A percentile compares a stretch with the other conserved stretches of the same genome.
Evolutionary conservation across 2,888 invertebrate genomes (phyloP).

Genomic region (Lasioglossum marginatum): DNA sequence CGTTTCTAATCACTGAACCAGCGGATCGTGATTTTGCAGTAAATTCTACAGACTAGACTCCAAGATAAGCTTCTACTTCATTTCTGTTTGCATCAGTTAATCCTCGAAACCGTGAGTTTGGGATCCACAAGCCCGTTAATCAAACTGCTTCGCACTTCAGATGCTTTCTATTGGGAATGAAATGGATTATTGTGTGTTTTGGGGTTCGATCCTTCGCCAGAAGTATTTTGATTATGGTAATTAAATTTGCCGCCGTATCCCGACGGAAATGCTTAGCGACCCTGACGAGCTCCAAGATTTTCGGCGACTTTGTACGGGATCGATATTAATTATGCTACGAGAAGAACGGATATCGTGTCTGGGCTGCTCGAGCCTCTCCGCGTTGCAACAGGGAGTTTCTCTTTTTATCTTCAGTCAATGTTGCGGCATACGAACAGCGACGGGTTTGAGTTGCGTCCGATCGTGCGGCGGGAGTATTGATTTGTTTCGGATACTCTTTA

Average conservation of each 20-base stretch:
- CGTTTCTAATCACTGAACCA: not conserved
- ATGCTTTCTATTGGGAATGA: not conserved
- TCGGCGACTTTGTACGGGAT: not conserved
- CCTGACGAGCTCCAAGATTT: not conserved
- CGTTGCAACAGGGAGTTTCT: slow-evolving; percentile 17
- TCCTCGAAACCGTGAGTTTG: not conserved
- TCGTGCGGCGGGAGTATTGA: not conserved
- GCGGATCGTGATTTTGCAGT: not conserved
- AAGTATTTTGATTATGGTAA: no score
- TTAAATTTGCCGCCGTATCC: not conserved
- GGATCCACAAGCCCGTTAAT: not conserved
- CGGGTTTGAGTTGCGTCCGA: not conserved
- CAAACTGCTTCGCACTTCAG: not conserved
- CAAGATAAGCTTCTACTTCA: not conserved
- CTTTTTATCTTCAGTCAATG: slow-evolving; percentile 9
- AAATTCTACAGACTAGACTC: not conserved
- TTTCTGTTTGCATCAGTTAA: not conserved
- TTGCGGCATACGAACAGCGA: slow-evolving; percentile 7
- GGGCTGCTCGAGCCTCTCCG: not conserved
- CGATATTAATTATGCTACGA: not conserved
- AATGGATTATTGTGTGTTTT: no score
- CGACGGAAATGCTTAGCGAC: not conserved
- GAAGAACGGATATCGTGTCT: not conserved
- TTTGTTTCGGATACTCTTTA: not conserved
- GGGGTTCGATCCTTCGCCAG: no score